Conservation (phyloP, 2,888 invertebrate species). For the Alsophila aescularia region DNA sequence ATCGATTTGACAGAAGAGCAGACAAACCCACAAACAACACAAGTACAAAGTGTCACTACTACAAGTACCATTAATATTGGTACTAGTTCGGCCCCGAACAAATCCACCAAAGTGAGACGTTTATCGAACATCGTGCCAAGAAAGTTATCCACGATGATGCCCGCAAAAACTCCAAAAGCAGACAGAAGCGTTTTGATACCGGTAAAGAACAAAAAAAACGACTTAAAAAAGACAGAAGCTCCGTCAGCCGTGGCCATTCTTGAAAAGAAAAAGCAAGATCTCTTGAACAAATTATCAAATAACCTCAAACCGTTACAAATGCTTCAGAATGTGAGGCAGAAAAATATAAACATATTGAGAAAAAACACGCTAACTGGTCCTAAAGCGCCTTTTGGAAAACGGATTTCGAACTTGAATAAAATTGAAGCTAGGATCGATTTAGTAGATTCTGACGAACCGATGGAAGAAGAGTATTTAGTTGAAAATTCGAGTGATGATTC, state of each 20-base stretch:
- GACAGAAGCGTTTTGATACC: not conserved
- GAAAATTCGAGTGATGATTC: conserved; percentile 43
- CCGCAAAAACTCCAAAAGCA: not conserved
- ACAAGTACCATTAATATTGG: too few relatives aligned
- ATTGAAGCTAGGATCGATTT: conserved; percentile 44
- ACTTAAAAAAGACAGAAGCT: too few relatives aligned
- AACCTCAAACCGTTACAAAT: conserved; percentile 50
- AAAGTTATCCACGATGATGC: not conserved
- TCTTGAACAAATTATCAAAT: conserved; percentile 26
- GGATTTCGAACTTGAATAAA: conserved; percentile 16
- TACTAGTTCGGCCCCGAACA: not conserved
- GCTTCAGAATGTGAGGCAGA: conserved; percentile 34
- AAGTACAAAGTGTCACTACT: conserved; percentile 1
- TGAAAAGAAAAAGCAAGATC: conserved; percentile 19
- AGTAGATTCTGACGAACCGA: conserved; percentile 47
- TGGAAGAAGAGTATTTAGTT: conserved; percentile 43
- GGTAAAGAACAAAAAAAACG: too few relatives aligned
- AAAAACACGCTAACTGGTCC: not conserved
- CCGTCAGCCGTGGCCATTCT: too few relatives aligned
- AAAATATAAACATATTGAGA: conserved; percentile 9
- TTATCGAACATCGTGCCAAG: not conserved
- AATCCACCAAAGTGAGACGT: not conserved
- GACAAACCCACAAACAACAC: not conserved
- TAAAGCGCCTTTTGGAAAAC: not conserved
- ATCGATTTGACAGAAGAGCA: conserved; percentile 71